Percentiles rank a stretch among this genome's conserved stretches.
phyloP scores from a whole-genome alignment of 2,113 vertebrate genomes.

The Sorex fumeus region DNA sequence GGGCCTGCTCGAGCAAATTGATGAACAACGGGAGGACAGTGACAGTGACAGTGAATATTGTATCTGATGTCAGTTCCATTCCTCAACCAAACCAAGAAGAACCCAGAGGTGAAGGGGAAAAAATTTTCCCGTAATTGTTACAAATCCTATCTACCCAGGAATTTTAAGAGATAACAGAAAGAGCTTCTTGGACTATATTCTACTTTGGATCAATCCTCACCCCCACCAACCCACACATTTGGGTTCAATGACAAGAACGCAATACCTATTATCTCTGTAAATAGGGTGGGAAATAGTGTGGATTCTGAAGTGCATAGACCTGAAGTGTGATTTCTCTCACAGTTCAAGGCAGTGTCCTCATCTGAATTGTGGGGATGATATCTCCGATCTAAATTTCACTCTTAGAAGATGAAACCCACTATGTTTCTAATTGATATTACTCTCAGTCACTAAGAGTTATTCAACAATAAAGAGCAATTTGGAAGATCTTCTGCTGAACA shows the following conservation, averaged over 20 bases:
- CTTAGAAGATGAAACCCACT: neutral
- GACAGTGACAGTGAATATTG: too few relatives aligned
- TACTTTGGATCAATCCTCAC: neutral
- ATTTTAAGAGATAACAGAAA: neutral
- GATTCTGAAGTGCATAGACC: neutral
- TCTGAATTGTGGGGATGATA: neutral
- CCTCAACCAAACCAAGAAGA: neutral
- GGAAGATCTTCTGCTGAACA: too few relatives aligned
- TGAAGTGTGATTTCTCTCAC: neutral
- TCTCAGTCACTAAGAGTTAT: too few relatives aligned
- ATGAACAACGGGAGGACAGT: too few relatives aligned
- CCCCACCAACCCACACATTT: neutral
- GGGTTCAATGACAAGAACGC: neutral
- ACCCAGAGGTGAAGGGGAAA: neutral
- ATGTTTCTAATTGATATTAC: too few relatives aligned
- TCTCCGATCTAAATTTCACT: neutral
- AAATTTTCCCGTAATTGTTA: neutral
- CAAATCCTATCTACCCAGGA: neutral
- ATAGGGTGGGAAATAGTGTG: neutral
- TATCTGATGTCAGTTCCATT: neutral
- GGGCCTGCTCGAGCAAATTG: too few relatives aligned
- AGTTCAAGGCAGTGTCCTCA: neutral
- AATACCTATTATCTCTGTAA: neutral
- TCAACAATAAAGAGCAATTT: too few relatives aligned
- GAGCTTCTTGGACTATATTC: neutral